Evolutionary conservation across 2,113 vertebrate species (phyloP).

Genomic region (Xiphophorus maculatus): DNA sequence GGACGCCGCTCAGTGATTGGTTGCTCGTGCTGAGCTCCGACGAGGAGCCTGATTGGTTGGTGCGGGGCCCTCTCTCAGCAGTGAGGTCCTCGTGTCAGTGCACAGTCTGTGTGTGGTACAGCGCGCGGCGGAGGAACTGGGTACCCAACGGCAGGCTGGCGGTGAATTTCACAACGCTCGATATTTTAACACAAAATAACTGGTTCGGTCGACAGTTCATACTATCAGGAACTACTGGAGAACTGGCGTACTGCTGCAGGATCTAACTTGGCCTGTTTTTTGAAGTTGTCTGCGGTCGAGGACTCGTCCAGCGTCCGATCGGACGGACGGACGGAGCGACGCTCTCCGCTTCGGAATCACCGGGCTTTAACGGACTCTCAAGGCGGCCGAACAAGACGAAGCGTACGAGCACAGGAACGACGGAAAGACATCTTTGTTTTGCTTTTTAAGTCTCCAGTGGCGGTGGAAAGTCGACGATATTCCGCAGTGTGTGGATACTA

Average conservation of each 20-base stretch:
- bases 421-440: constrained; percentile 33
- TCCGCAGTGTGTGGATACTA: constrained; percentile 54
- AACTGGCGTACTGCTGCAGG: constrained; percentile 25
- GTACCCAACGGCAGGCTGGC: constrained; percentile 54
- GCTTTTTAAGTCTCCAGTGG: constrained; percentile 9
- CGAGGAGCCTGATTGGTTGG: constrained; percentile 79
- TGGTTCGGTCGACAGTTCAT: constrained; percentile 1
- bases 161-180: constrained; percentile 57
- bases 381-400: constrained; percentile 34
- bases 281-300: constrained; percentile 54
- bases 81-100: constrained; percentile 86
- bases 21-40: constrained; percentile 41
- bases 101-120: constrained; percentile 87
- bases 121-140: constrained; percentile 74
- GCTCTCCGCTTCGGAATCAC: constrained; percentile 61
- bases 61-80: constrained; percentile 81
- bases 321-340: constrained; percentile 47
- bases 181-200: constrained; percentile 48
- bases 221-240: constrained; percentile 48
- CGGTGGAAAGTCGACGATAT: constrained; percentile 56
- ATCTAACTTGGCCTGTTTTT: constrained; percentile 46
- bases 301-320: constrained; percentile 40
- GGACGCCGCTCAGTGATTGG: constrained; percentile 74
- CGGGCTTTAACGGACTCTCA: constrained; percentile 53
- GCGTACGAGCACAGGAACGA: constrained; percentile 13